Base-by-base conservation (phyloP, 2,888 invertebrate species). In the Parnassius orleans region DNA sequence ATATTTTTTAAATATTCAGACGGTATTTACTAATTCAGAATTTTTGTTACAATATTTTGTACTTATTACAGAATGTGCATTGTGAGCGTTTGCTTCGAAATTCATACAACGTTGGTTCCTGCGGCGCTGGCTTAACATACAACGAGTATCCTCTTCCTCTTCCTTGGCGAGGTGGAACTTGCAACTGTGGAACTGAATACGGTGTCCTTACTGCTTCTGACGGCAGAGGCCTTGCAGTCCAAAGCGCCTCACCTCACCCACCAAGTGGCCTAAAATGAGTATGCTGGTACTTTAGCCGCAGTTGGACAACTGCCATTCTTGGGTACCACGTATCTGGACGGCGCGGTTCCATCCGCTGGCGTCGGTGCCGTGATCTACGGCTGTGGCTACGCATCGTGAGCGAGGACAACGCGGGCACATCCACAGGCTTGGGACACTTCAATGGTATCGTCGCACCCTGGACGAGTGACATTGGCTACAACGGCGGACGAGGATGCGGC, bases 261-360 rank as follows among this genome's bases (percentile, higher is more conserved):
- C 60, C 60, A 3, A n/a, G 50, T 24, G 60, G 60, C 2, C 54
- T 60, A 76, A 33, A 74, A 75, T 59, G 66, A 68, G 1, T 75
- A 76, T 15, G 73, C 74, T 48, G 77, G 77, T 0, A 64, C 68
- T 2, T 24, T 77, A 12, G 55, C 58, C 2, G 70, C 75, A 0
- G 66, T 64, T 0, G 77, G 75, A 14, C 66, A 72, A 53, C 65
- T 71, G 15, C 62, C 62, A 11, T 68, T 70, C 64, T 50, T 70
- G 62, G 68, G 67, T 41, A 69, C 69, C 15, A 69, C 71, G 43
- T 65, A 58, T 19, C 64, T 71, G 58, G 68, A 69, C 1, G 68
- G 68, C 11, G 24, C 55, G 9, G 57, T 68, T 47, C 68, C 70
- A 11, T 63, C 71, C 9, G 64, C 47, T 44, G 72, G 71, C 3